These are phyloP conservation scores for Koerneria pararmatus DNA, from an alignment of 2,888 invertebrate genomes.

Conservation along the genomic window DNA sequence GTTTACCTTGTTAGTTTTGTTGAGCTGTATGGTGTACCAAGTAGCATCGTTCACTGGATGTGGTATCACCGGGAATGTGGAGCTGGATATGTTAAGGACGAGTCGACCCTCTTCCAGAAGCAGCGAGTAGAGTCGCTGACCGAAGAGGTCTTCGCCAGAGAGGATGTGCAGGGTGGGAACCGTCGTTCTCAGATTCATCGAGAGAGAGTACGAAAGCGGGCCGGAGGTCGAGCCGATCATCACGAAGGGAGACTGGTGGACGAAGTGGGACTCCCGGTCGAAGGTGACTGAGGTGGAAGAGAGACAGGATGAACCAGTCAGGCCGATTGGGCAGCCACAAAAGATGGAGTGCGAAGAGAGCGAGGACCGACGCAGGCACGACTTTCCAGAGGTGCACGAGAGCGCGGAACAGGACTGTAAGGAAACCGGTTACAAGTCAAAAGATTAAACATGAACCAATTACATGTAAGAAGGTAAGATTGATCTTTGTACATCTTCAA, in stretches of 20 bases:
- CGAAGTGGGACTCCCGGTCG: constrained; percentile 36
- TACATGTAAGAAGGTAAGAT: too few species aligned
- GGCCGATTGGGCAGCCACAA: constrained; percentile 29
- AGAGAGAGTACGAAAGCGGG: constrained; percentile 34
- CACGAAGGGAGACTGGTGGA: constrained; percentile 42
- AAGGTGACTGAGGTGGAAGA: constrained; percentile 40
- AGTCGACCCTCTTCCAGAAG: constrained; percentile 37
- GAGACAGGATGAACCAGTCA: constrained; percentile 36
- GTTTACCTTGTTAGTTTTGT: constrained; percentile 29
- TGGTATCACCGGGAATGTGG: constrained; percentile 32
- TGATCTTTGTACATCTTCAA: too few species aligned
- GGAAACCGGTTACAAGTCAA: background rate
- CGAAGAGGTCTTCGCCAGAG: constrained; percentile 51
- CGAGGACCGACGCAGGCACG: constrained; percentile 26
- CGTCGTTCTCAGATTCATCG: constrained; percentile 51
- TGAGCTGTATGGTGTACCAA: constrained; percentile 43
- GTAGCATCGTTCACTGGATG: constrained; percentile 47
- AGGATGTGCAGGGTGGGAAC: constrained; percentile 44
- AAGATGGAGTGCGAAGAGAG: constrained; percentile 8
- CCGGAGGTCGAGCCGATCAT: constrained; percentile 33
- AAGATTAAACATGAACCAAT: constrained; percentile 17
- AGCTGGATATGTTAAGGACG: constrained; percentile 35
- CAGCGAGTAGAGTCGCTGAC: constrained; percentile 30
- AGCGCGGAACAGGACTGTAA: constrained; percentile 25
- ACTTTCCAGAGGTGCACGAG: constrained; percentile 23